Percentiles rank a stretch among this genome's conserved stretches.
Conservation (phyloP, 2,888 invertebrate genomes). For the Imbricaverruca yamaguchii region DNA sequence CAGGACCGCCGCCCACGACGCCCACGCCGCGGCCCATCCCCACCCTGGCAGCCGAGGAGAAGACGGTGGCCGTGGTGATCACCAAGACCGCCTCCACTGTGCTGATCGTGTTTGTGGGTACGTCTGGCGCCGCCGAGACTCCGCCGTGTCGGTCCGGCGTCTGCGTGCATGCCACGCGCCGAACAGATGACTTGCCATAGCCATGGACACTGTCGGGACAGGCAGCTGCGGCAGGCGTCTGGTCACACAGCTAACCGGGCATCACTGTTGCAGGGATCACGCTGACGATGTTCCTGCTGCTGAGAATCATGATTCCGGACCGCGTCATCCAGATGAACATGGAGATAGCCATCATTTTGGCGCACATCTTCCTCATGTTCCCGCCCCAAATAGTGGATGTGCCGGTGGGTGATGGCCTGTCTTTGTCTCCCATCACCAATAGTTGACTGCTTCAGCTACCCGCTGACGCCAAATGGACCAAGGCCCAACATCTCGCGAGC, state of each 20-base stretch:
- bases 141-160: too few relatives aligned
- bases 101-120: constrained; percentile 35
- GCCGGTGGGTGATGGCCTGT: constrained; percentile 27
- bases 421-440: too few relatives aligned
- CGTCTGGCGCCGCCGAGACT: constrained; percentile 21
- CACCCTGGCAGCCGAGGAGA: constrained; percentile 35
- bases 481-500: too few relatives aligned
- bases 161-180: too few relatives aligned
- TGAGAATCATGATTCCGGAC: constrained; percentile 36
- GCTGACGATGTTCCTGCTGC: constrained; percentile 34
- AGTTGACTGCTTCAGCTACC: too few relatives aligned
- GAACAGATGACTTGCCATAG: too few relatives aligned
- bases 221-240: too few relatives aligned
- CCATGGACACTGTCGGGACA: too few relatives aligned
- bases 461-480: too few relatives aligned
- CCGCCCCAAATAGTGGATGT: constrained; percentile 33
- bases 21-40: constrained; percentile 36
- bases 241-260: too few relatives aligned
- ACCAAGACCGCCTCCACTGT: constrained; percentile 37
- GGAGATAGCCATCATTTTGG: constrained; percentile 36
- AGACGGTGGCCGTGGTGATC: constrained; percentile 36
- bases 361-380: constrained; percentile 36
- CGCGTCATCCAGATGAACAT: constrained; percentile 39
- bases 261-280: constrained; percentile 28
- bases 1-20: constrained; percentile 34